Conservation (phyloP, 2,888 invertebrate species). For the Entomobrya proxima region DNA sequence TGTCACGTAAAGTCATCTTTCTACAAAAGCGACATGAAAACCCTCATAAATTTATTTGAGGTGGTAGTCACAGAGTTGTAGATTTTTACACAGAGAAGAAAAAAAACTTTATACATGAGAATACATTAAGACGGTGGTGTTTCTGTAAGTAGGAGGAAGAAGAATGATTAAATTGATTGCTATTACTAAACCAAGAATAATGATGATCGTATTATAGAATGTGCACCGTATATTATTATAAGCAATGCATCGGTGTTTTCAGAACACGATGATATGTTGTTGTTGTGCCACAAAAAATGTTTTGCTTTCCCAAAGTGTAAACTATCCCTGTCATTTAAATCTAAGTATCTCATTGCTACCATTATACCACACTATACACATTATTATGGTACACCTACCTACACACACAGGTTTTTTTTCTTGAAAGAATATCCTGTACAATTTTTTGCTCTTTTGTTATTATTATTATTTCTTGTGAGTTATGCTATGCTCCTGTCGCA, state of each 20-base stretch:
- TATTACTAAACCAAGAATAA: constrained; percentile 22
- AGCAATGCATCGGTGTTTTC: background rate
- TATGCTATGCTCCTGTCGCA: background rate
- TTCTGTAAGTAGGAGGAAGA: constrained; percentile 6
- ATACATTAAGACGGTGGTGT: background rate
- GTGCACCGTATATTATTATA: background rate
- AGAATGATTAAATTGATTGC: constrained; percentile 33
- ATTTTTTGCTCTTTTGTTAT: constrained; percentile 22
- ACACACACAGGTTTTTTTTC: background rate
- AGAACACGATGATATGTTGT: constrained; percentile 2
- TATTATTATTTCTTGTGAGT: constrained; percentile 35
- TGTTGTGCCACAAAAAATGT: background rate
- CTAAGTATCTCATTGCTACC: background rate
- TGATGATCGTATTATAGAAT: constrained; percentile 13
- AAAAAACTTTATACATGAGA: background rate
- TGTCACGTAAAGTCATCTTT: constrained; percentile 30
- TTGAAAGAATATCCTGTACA: background rate
- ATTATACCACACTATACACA: background rate
- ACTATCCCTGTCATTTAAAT: constrained; percentile 22
- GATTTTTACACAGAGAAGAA: background rate
- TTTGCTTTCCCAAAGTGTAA: constrained; percentile 26
- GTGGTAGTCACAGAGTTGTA: background rate
- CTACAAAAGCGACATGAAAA: constrained; percentile 14
- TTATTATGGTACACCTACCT: background rate
- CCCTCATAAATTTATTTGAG: constrained; percentile 28